Evolutionary conservation across 2,888 invertebrate genomes (phyloP).

Genomic region (Melieria omissa): DNA sequence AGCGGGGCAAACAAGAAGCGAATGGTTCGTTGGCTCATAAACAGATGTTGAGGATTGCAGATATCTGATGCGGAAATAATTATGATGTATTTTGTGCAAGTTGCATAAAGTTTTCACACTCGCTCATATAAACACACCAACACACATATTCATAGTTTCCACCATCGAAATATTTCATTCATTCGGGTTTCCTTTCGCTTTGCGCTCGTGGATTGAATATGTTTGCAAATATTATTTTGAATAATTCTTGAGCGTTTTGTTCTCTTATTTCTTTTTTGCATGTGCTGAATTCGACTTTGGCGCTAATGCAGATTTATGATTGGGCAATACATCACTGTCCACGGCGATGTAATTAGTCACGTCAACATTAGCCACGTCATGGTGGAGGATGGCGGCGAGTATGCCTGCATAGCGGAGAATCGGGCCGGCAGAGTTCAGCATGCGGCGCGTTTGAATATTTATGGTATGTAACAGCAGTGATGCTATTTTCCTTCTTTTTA

Average conservation of each 20-base stretch:
- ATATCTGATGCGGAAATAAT: neutral
- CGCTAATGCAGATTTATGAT: constrained; percentile 74
- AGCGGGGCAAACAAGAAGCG: too few relatives aligned
- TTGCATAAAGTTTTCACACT: neutral
- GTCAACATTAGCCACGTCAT: constrained; percentile 83
- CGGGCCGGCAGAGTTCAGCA: constrained; percentile 79
- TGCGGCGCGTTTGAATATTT: constrained; percentile 81
- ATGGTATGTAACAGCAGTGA: constrained; percentile 71
- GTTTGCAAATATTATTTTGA: neutral
- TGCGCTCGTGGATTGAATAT: neutral
- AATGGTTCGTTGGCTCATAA: too few relatives aligned
- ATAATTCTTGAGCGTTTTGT: neutral
- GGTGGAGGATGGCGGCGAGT: constrained; percentile 84
- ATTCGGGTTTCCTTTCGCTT: neutral
- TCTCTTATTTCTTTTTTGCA: constrained; percentile 4
- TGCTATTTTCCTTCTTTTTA: too few relatives aligned
- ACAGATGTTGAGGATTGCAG: too few relatives aligned
- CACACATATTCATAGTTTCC: too few relatives aligned
- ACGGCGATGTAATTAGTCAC: constrained; percentile 85
- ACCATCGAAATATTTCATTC: neutral
- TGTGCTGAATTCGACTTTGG: neutral
- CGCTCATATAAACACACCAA: neutral
- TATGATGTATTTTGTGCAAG: neutral
- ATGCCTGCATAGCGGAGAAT: constrained; percentile 81
- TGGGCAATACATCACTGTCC: constrained; percentile 80